A percentile compares a stretch with the other conserved stretches of the same genome.
These are phyloP conservation scores for Ypsolopha sequella DNA, from an alignment of 2,888 invertebrate genomes.

Conservation along the genomic window DNA sequence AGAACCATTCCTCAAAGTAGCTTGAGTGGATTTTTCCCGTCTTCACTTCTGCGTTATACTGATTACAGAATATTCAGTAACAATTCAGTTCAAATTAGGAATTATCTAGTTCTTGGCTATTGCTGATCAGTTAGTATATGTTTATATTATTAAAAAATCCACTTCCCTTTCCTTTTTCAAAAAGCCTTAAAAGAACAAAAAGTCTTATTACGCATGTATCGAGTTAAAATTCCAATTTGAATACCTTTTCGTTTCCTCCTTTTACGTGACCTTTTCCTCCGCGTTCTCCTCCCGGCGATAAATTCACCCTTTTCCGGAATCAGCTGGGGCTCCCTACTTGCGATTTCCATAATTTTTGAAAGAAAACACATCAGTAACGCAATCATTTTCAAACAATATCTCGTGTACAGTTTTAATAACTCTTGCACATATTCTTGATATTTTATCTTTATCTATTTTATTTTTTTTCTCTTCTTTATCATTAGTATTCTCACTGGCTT, in stretches of 20 bases:
- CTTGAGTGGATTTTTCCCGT: too few relatives aligned
- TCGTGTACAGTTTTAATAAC: not conserved
- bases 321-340: slow-evolving; percentile 15
- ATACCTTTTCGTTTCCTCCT: slow-evolving; percentile 12
- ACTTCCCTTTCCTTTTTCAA: too few relatives aligned
- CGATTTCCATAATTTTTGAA: slow-evolving; percentile 37
- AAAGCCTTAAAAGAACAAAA: too few relatives aligned
- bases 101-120: too few relatives aligned
- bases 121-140: too few relatives aligned
- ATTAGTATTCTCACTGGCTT: slow-evolving; percentile 16
- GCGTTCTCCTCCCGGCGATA: slow-evolving; percentile 8
- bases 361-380: slow-evolving; percentile 43
- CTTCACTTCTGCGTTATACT: too few relatives aligned
- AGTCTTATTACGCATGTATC: too few relatives aligned
- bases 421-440: not conserved
- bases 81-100: too few relatives aligned
- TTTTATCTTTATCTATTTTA: slow-evolving; percentile 12
- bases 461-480: slow-evolving; percentile 35
- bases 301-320: slow-evolving; percentile 13
- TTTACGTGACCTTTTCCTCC: slow-evolving; percentile 18
- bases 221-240: too few relatives aligned
- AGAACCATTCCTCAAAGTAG: too few relatives aligned
- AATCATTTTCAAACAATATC: slow-evolving; percentile 34
- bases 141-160: too few relatives aligned
- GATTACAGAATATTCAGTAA: too few relatives aligned